Base-by-base conservation (phyloP, 35 echinoderm and acorn worm species). In the Stichopus chloronotus region DNA sequence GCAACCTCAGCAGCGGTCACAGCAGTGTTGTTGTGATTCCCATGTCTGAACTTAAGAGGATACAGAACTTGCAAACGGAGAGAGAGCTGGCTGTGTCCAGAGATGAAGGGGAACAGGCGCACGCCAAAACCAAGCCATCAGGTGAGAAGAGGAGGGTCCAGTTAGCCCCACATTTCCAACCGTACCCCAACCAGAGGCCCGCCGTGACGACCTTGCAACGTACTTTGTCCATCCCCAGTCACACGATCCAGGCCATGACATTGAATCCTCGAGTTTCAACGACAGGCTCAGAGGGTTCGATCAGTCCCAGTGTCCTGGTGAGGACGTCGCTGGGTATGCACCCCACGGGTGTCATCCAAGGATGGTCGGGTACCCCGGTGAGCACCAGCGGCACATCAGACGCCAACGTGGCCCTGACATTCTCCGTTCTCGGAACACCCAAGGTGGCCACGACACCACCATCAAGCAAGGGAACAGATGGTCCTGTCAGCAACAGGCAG, bases 381-480 rank as follows among this genome's bases (percentile, higher is more conserved):
- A 55, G 17, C 55, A 56, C 82, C 53, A 20, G 82, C 57, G 17
- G 30, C 57, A 85, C 82, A 4, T 21, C 82, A 10, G 22, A 85
- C 21, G 20, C 82, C n/a, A 58, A 53, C 22, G 52, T 85, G 82
- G 25, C 82, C 4, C 82, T 85, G 55, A 85, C 82, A 12, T 85
- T 58, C 57, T 85, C 82, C 54, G 82, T 85, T 55, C 56, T 85
- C n/a, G 82, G 82, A 59, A 85, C 9, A 83, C 80, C 80, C 14
- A 54, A 83, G 53, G 53, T 83, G 5, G 80, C 80, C 55, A 55
- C 80, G 17, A n/a, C 25, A 55, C 80, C 21, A 56, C 80, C 21
- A 19, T 13, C 82, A 7, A 85, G 19, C 22, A 23, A 85, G 69
- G 69, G 69, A 22, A 74, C 7, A 21, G 69, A 74, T 74, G 6